Conservation (phyloP, 2,888 invertebrate genomes). For the Diogma glabrata region DNA sequence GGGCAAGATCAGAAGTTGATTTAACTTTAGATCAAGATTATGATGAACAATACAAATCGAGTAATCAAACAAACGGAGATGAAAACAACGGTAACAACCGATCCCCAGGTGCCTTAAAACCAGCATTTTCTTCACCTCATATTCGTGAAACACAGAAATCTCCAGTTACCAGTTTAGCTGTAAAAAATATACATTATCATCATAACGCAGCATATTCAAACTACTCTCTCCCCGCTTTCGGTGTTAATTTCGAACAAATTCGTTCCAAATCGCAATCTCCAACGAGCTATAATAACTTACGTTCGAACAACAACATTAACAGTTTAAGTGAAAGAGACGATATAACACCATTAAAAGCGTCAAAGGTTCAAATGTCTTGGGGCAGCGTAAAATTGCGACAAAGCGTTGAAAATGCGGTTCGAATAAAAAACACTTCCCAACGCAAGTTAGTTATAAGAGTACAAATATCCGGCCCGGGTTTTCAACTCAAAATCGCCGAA, state of each 20-base stretch:
- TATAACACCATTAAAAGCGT: constrained; percentile 42
- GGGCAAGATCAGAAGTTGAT: too few relatives aligned
- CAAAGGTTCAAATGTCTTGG: constrained; percentile 45
- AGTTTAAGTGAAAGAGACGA: constrained; percentile 34
- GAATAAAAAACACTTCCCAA: constrained; percentile 43
- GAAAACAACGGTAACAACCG: too few relatives aligned
- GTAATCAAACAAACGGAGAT: too few relatives aligned
- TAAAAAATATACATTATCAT: too few relatives aligned
- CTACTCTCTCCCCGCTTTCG: not conserved
- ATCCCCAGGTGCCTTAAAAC: too few relatives aligned
- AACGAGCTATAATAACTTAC: constrained; percentile 13
- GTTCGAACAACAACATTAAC: constrained; percentile 31
- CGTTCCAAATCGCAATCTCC: constrained; percentile 11
- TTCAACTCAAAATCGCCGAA: constrained; percentile 32
- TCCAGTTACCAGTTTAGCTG: too few relatives aligned
- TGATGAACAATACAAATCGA: too few relatives aligned
- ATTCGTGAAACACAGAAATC: too few relatives aligned
- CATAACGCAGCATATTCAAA: too few relatives aligned
- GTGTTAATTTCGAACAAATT: not conserved
- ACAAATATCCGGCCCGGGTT: constrained; percentile 38
- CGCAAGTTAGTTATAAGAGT: constrained; percentile 44
- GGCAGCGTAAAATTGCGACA: constrained; percentile 45
- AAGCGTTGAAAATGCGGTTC: constrained; percentile 41
- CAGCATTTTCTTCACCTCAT: too few relatives aligned
- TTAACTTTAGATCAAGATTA: too few relatives aligned